Conservation (phyloP, 2,888 invertebrate species). For the Pseudoips prasinana region DNA sequence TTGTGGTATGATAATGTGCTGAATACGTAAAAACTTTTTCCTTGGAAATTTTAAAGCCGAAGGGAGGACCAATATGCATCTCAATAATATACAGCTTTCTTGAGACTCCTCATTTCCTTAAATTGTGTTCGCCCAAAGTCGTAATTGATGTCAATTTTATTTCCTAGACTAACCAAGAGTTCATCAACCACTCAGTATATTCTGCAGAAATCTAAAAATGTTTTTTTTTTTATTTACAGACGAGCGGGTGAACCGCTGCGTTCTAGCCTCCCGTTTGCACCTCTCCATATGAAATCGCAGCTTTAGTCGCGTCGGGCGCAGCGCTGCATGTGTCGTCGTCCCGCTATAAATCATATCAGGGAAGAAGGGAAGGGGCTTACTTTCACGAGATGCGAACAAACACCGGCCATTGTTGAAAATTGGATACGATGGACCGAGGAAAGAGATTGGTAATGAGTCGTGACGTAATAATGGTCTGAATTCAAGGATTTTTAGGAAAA, state of each 20-base stretch:
- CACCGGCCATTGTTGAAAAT: conserved; percentile 44
- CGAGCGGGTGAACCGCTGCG: conserved; percentile 43
- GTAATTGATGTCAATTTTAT: too few relatives aligned
- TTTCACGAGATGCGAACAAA: conserved; percentile 58
- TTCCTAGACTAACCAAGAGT: too few relatives aligned
- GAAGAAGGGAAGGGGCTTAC: conserved; percentile 60
- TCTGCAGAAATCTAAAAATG: too few relatives aligned
- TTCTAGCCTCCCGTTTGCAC: conserved; percentile 42
- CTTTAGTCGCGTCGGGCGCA: conserved; percentile 65
- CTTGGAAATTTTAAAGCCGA: too few relatives aligned
- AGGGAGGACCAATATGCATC: too few relatives aligned
- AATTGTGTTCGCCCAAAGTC: too few relatives aligned
- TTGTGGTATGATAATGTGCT: too few relatives aligned
- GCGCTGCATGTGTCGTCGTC: conserved; percentile 78
- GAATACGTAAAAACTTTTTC: too few relatives aligned
- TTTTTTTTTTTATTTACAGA: conserved; percentile 20
- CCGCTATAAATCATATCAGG: conserved; percentile 67
- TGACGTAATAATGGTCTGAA: conserved; percentile 3
- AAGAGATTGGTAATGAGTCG: conserved; percentile 40
- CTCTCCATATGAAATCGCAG: conserved; percentile 51
- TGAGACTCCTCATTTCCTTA: too few relatives aligned
- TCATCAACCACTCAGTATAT: too few relatives aligned
- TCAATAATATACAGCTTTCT: too few relatives aligned
- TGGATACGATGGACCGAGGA: conserved; percentile 32
- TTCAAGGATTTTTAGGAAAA: too few relatives aligned